Conservation (phyloP, 2,888 invertebrate species). For the Sisyra nigra region DNA sequence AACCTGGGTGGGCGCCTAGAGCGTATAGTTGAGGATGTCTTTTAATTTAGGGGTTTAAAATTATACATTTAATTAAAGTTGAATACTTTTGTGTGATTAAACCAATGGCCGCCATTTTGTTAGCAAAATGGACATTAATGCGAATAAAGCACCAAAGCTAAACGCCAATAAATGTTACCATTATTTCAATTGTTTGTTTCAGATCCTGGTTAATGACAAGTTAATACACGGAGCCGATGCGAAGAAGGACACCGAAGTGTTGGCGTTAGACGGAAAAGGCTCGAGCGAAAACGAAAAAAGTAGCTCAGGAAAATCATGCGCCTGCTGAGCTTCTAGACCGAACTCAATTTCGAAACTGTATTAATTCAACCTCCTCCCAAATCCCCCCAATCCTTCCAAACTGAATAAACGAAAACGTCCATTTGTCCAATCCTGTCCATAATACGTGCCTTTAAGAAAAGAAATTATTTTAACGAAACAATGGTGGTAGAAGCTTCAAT, state of each 20-base stretch:
- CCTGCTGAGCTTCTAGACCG: conserved; percentile 16
- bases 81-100: too few relatives aligned
- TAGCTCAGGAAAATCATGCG: conserved; percentile 17
- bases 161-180: too few relatives aligned
- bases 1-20: too few relatives aligned
- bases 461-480: not conserved
- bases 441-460: not conserved
- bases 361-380: too few relatives aligned
- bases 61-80: too few relatives aligned
- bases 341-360: too few relatives aligned
- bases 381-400: not conserved
- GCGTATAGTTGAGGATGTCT: too few relatives aligned
- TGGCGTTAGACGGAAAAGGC: conserved; percentile 37
- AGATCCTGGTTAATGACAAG: conserved; percentile 69
- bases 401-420: not conserved
- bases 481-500: not conserved
- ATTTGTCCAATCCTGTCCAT: not conserved
- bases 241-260: conserved; percentile 48
- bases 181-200: too few relatives aligned
- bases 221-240: conserved; percentile 49
- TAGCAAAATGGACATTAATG: too few relatives aligned
- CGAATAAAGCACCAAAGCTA: too few relatives aligned
- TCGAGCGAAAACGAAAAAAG: conserved; percentile 13
- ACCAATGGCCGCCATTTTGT: too few relatives aligned
- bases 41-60: too few relatives aligned